These are phyloP conservation scores for Belgica antarctica DNA, from an alignment of 2,888 invertebrate species.

Conservation along the genomic window DNA sequence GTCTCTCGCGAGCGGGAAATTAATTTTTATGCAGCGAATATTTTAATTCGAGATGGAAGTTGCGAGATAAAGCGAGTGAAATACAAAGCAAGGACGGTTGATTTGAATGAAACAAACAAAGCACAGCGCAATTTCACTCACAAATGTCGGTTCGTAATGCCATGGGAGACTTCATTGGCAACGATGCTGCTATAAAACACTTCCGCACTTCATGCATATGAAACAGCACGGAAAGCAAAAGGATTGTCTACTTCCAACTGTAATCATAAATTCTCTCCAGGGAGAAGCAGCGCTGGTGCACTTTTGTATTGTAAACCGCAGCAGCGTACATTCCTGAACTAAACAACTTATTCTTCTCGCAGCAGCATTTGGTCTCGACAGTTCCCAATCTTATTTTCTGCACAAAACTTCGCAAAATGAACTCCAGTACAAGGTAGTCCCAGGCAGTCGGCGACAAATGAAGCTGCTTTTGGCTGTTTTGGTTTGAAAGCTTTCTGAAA, in stretches of 20 bases:
- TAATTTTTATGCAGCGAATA: conserved; percentile 7
- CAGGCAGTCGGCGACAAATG: no score
- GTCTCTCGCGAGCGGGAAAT: conserved; percentile 20
- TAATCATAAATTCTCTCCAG: conserved; percentile 33
- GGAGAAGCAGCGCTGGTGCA: conserved; percentile 4
- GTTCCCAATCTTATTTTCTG: no score
- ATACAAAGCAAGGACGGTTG: background rate
- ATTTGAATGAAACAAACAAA: conserved; percentile 13
- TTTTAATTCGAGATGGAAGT: conserved; percentile 13
- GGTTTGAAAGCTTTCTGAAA: no score
- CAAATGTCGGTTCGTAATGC: conserved; percentile 11
- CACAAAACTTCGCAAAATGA: conserved; percentile 14
- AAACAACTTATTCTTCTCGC: conserved; percentile 33
- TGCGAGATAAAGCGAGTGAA: background rate
- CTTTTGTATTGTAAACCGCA: conserved; percentile 38
- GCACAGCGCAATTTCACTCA: conserved; percentile 18
- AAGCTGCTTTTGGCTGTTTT: no score
- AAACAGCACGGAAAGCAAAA: conserved; percentile 7
- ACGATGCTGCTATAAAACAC: conserved; percentile 15
- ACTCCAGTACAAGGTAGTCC: no score
- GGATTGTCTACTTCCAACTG: conserved; percentile 26
- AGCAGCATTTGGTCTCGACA: conserved; percentile 30
- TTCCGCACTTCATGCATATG: conserved; percentile 4
- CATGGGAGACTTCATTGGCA: conserved; percentile 24
- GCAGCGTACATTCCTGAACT: conserved; percentile 30